phyloP scores from a whole-genome alignment of 1,140 invertebrate species.

The Apolygus lucorum region DNA sequence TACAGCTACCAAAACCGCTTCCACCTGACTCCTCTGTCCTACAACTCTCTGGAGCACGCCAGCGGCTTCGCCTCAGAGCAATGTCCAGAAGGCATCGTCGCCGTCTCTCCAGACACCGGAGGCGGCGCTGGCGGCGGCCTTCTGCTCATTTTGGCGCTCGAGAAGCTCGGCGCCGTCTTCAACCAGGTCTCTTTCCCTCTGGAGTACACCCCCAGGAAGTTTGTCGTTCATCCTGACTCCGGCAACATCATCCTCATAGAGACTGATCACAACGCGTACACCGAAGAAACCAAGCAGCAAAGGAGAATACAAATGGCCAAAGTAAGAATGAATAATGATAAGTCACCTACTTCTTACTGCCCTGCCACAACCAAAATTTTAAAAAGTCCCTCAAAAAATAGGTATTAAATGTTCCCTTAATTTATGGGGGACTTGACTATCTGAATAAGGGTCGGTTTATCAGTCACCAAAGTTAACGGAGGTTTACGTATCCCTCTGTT shows the following conservation, averaged over 20 bases:
- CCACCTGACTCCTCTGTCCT: conserved; percentile 91
- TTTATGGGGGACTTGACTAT: not conserved
- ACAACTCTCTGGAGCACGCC: conserved; percentile 94
- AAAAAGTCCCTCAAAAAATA: no score
- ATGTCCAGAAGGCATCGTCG: conserved; percentile 98
- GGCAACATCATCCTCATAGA: conserved; percentile 88
- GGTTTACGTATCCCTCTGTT: no score
- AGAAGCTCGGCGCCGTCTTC: conserved; percentile 97
- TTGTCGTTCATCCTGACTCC: conserved; percentile 88
- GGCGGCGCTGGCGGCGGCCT: no score
- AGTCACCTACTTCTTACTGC: no score
- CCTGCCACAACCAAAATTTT: no score
- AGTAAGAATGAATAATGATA: conserved; percentile 42
- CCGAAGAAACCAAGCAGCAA: conserved; percentile 90
- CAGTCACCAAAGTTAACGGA: no score
- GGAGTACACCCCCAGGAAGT: conserved; percentile 93
- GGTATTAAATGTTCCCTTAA: no score
- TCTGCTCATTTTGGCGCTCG: conserved; percentile 92
- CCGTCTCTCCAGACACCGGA: conserved; percentile 96
- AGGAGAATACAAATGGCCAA: conserved; percentile 70
- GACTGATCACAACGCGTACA: conserved; percentile 98
- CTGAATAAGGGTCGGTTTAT: no score
- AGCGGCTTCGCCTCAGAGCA: conserved; percentile 98
- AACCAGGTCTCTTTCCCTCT: conserved; percentile 88
- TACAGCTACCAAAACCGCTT: conserved; percentile 97